These are phyloP conservation scores for Saguinus imperator DNA, from an alignment of 2,113 vertebrate species.

Conservation along the genomic window DNA sequence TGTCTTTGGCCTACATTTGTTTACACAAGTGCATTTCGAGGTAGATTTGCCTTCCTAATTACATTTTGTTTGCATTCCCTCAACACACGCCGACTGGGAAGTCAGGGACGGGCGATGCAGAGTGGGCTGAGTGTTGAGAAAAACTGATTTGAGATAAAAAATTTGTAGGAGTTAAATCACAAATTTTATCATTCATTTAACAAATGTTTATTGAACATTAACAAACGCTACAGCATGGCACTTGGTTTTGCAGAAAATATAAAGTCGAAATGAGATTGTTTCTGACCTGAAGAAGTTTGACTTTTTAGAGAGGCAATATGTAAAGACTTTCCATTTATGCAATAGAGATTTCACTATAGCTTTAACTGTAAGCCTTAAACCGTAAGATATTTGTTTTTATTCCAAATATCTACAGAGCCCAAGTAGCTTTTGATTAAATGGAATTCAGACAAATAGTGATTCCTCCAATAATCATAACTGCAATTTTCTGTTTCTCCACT, in stretches of 20 bases:
- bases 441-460: background rate
- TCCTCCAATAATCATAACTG: background rate
- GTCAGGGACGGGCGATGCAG: background rate
- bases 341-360: background rate
- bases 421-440: background rate
- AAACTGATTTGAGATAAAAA: conserved; percentile 41
- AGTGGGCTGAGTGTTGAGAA: conserved; percentile 39
- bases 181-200: background rate
- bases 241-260: background rate
- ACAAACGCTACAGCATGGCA: background rate
- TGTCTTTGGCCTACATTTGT: conserved; percentile 71
- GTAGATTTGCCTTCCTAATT: conserved; percentile 54
- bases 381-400: background rate
- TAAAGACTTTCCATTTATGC: background rate
- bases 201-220: conserved; percentile 38
- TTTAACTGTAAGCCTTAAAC: background rate
- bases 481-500: conserved; percentile 18
- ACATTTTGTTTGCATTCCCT: conserved; percentile 44
- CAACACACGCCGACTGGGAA: background rate
- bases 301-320: background rate
- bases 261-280: background rate
- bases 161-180: conserved; percentile 5
- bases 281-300: background rate
- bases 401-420: background rate
- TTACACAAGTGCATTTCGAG: conserved; percentile 30